phyloP scores from a whole-genome alignment of 2,797 vertebrate species.

The Eurystomus glaucurus region DNA sequence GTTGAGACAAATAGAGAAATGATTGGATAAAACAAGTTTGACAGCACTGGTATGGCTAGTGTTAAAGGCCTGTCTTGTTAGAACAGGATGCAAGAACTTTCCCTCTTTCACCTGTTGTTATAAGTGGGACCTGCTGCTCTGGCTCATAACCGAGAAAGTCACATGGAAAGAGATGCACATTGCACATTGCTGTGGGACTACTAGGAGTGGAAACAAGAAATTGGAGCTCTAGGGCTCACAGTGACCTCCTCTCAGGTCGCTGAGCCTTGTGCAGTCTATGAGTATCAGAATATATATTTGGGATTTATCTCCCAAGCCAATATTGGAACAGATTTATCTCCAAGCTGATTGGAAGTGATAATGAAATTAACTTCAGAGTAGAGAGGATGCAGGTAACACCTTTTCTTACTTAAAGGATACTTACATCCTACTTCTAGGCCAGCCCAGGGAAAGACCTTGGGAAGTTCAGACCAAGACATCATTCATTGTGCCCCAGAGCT shows the following conservation, averaged over 20 bases:
- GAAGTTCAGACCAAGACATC: neutral
- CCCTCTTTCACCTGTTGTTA: neutral
- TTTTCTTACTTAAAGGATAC: neutral
- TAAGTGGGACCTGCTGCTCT: neutral
- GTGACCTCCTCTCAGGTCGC: neutral
- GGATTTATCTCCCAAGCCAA: neutral
- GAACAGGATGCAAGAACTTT: neutral
- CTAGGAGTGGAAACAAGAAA: neutral
- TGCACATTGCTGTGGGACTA: neutral
- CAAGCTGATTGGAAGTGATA: neutral
- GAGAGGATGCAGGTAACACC: neutral
- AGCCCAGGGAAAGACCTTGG: neutral
- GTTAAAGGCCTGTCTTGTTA: neutral
- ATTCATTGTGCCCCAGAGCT: slow-evolving; percentile 31
- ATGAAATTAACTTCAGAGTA: neutral
- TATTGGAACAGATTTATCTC: neutral
- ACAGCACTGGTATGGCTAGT: neutral
- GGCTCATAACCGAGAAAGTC: neutral
- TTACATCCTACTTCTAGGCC: neutral
- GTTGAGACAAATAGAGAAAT: neutral
- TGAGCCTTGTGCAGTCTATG: neutral
- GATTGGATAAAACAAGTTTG: neutral
- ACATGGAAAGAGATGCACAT: neutral
- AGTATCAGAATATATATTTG: neutral
- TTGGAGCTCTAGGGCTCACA: neutral